Conservation (phyloP, 1,140 invertebrate species). For the Aphaenogaster rudis region DNA sequence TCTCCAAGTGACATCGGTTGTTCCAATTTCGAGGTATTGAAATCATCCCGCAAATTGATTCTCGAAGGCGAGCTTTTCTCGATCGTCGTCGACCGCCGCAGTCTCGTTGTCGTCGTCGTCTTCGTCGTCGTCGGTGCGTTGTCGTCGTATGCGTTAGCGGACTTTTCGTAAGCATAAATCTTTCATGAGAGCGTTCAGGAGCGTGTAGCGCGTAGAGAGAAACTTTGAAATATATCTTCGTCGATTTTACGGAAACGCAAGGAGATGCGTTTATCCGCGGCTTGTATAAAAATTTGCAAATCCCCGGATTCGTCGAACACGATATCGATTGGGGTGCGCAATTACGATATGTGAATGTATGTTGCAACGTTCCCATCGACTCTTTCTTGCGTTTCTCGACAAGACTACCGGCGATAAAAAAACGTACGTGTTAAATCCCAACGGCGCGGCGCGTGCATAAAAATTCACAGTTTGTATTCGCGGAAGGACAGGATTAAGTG, state of each 20-base stretch:
- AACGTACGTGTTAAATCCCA: background rate
- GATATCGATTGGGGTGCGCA: slow-evolving; percentile 33
- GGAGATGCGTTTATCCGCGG: slow-evolving; percentile 33
- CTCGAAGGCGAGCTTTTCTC: slow-evolving; percentile 40
- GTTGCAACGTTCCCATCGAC: background rate
- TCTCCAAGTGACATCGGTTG: background rate
- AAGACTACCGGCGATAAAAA: background rate
- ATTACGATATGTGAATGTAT: background rate
- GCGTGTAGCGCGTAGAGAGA: slow-evolving; percentile 24
- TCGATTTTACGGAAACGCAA: slow-evolving; percentile 30
- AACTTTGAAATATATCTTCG: slow-evolving; percentile 51
- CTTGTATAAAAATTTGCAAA: slow-evolving; percentile 58
- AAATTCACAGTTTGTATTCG: slow-evolving; percentile 29
- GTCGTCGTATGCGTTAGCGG: slow-evolving; percentile 11
- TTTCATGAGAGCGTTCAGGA: slow-evolving; percentile 65
- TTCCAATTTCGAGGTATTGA: slow-evolving; percentile 3
- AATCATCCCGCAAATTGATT: slow-evolving; percentile 65
- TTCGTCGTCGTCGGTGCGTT: slow-evolving; percentile 8
- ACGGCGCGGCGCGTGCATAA: slow-evolving; percentile 1
- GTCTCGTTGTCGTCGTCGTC: background rate
- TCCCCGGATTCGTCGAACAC: slow-evolving; percentile 29
- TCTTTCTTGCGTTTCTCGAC: slow-evolving; percentile 23
- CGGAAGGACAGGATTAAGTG: slow-evolving; percentile 62
- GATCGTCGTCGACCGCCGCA: background rate
- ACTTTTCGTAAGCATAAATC: slow-evolving; percentile 68